Evolutionary conservation across 2,888 invertebrate genomes (phyloP).

Genomic region (Nesidiocoris tenuis): DNA sequence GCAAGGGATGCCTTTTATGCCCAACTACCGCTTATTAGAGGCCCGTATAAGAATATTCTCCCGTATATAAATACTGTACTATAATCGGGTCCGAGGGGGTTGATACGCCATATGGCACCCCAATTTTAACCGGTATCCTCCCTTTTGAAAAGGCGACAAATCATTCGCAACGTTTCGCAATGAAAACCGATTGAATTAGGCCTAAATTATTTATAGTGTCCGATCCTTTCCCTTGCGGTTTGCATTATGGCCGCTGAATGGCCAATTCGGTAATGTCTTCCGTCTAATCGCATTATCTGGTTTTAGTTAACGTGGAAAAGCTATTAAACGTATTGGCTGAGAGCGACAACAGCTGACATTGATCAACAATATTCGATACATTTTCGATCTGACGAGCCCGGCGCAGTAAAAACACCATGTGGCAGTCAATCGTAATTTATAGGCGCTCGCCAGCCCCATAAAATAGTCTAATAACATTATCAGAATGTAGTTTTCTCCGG

Average conservation of each 20-base stretch:
- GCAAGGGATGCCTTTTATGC: constrained; percentile 24
- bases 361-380: too few relatives aligned
- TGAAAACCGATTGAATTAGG: constrained; percentile 32
- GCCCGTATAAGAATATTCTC: constrained; percentile 5
- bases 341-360: not conserved
- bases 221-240: constrained; percentile 22
- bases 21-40: not conserved
- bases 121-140: not conserved
- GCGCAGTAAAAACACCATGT: too few relatives aligned
- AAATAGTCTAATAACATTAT: too few relatives aligned
- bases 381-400: too few relatives aligned
- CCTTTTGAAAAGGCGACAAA: constrained; percentile 26
- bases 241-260: constrained; percentile 12
- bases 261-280: constrained; percentile 24
- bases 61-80: constrained; percentile 11
- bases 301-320: not conserved
- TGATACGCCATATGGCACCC: constrained; percentile 24
- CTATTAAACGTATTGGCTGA: not conserved
- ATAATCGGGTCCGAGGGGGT: constrained; percentile 1
- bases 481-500: too few relatives aligned
- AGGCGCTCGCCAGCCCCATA: too few relatives aligned
- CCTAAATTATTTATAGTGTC: constrained; percentile 20
- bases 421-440: too few relatives aligned
- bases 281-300: constrained; percentile 11
- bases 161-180: constrained; percentile 21